phyloP scores from a whole-genome alignment of 2,113 vertebrate genomes.

The Cryptomyrus ogoouensis region DNA sequence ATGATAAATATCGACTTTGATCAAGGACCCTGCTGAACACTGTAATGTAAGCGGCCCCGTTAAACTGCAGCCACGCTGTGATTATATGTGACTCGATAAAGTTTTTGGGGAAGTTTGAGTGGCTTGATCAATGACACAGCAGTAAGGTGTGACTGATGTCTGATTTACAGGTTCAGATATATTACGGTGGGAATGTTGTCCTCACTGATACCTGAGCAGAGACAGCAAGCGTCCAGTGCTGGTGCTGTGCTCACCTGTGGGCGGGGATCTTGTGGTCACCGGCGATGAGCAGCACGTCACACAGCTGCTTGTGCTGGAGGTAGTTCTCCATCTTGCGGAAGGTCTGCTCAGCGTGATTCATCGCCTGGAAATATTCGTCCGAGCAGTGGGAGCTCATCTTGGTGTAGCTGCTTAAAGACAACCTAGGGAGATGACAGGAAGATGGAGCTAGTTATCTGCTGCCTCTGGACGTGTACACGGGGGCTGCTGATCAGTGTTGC shows the following conservation, averaged over 20 bases:
- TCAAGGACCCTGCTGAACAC: background rate
- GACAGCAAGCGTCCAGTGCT: background rate
- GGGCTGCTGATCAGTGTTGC: background rate
- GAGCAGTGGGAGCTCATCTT: slow-evolving; percentile 72
- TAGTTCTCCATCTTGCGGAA: slow-evolving; percentile 94
- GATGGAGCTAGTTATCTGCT: background rate
- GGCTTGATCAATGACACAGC: background rate
- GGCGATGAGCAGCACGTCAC: slow-evolving; percentile 85
- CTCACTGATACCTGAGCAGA: background rate
- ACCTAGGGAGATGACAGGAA: slow-evolving; percentile 46
- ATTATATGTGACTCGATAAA: background rate
- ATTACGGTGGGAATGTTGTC: background rate
- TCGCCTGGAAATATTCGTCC: slow-evolving; percentile 80
- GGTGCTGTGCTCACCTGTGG: slow-evolving; percentile 68
- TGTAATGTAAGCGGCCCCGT: background rate
- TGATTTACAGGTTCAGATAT: background rate
- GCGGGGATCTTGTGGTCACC: slow-evolving; percentile 91
- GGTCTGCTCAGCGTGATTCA: slow-evolving; percentile 85
- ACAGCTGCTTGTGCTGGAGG: slow-evolving; percentile 90
- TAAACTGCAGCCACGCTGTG: background rate
- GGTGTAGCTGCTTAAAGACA: slow-evolving; percentile 61
- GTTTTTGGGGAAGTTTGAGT: background rate
- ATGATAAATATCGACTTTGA: background rate
- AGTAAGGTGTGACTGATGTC: background rate
- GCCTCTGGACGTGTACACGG: background rate